phyloP scores from a whole-genome alignment of 2,113 vertebrate species.

The Salvelinus fontinalis region DNA sequence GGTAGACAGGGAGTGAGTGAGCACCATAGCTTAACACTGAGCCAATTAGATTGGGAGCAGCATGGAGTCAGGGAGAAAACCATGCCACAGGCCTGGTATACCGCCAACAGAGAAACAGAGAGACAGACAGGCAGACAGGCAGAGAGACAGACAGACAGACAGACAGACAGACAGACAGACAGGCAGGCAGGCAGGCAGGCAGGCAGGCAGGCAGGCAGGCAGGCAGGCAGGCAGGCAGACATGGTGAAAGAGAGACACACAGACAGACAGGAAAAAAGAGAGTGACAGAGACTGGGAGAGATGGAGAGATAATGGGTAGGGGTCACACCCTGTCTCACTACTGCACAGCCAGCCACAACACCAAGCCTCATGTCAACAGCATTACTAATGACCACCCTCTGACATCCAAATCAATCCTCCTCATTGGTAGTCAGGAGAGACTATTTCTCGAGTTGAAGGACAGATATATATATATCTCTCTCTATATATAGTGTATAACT shows the following conservation, averaged over 20 bases:
- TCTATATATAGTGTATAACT: conserved; percentile 1
- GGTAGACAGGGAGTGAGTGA: not conserved
- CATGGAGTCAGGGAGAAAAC: conserved; percentile 25
- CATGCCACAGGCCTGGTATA: conserved; percentile 39
- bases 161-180: conserved; percentile 10
- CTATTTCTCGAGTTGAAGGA: not conserved
- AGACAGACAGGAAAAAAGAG: no score
- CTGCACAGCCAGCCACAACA: not conserved
- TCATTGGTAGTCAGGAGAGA: not conserved
- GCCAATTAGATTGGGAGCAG: conserved; percentile 67
- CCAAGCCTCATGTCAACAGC: not conserved
- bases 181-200: not conserved
- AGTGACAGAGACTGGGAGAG: not conserved
- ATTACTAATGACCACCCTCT: conserved; percentile 1
- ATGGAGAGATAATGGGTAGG: conserved; percentile 13
- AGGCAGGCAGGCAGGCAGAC: not conserved
- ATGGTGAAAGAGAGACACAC: no score
- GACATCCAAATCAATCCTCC: not conserved
- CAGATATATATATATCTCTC: not conserved
- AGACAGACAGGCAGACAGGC: not conserved
- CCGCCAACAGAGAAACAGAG: conserved; percentile 4
- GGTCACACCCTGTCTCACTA: not conserved
- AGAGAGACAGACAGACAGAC: conserved; percentile 1
- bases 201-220: not conserved
- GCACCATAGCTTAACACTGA: conserved; percentile 10